Conservation (phyloP, 2,113 vertebrate genomes). For the Pituophis catenifer region DNA sequence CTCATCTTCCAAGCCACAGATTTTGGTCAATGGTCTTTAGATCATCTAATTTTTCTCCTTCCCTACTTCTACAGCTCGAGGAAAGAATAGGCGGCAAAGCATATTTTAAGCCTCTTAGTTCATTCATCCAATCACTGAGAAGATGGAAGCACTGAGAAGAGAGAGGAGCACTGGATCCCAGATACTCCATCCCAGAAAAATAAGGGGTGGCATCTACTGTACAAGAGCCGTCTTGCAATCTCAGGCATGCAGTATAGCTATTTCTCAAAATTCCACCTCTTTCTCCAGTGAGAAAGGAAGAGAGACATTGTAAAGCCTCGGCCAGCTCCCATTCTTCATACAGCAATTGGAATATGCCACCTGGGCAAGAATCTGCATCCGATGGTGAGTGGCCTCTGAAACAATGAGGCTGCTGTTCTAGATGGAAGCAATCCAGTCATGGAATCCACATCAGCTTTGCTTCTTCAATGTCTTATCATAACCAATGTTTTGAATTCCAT, state of each 20-base stretch:
- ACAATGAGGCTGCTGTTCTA: not conserved
- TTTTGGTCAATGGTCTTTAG: accelerated
- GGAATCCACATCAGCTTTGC: not conserved
- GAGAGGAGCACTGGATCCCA: slow-evolving; percentile 32
- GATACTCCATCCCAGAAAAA: not conserved
- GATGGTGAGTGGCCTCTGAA: not conserved
- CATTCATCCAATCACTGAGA: slow-evolving; percentile 24
- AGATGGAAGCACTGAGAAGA: slow-evolving; percentile 39
- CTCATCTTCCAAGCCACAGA: not conserved
- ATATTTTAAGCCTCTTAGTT: slow-evolving; percentile 79
- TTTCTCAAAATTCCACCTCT: slow-evolving; percentile 13
- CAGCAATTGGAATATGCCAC: not conserved
- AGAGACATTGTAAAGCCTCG: slow-evolving; percentile 24
- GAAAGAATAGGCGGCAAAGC: slow-evolving; percentile 91
- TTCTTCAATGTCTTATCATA: not conserved
- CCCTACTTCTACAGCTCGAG: slow-evolving; percentile 74
- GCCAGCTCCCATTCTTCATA: not conserved
- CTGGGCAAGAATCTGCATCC: not conserved
- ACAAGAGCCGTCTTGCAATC: not conserved
- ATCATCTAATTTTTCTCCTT: not conserved
- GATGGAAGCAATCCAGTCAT: accelerated
- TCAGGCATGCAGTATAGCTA: not conserved
- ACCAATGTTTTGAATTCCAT: not conserved
- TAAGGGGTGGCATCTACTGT: slow-evolving; percentile 11
- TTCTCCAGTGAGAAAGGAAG: not conserved